A percentile compares a stretch with the other conserved stretches of the same genome.
phyloP scores from a whole-genome alignment of 2,888 invertebrate genomes.

The Ametastegia equiseti region DNA sequence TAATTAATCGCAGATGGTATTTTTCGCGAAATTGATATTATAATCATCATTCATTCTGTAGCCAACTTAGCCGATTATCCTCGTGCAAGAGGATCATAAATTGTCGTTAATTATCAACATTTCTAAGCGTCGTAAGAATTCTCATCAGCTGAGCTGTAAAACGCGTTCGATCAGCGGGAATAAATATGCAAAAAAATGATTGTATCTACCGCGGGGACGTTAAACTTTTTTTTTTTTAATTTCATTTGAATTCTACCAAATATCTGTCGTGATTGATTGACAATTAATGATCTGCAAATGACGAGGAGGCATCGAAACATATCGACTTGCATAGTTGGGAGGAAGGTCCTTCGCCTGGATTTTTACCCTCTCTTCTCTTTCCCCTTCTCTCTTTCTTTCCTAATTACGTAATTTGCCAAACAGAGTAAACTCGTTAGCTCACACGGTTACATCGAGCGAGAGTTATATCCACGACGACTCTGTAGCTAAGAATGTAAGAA shows the following conservation, averaged over 20 bases:
- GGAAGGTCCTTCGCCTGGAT: conserved; percentile 41
- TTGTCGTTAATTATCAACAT: not conserved
- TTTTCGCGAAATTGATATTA: too few relatives aligned
- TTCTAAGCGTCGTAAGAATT: not conserved
- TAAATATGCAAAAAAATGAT: not conserved
- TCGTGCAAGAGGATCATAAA: not conserved
- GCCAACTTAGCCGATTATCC: not conserved
- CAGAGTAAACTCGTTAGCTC: conserved; percentile 33
- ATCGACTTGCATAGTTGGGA: conserved; percentile 21
- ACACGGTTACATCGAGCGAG: not conserved
- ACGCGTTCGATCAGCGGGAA: too few relatives aligned
- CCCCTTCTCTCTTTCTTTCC: not conserved
- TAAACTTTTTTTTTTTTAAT: not conserved
- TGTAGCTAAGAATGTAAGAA: not conserved
- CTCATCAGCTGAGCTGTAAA: not conserved
- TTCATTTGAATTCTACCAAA: not conserved
- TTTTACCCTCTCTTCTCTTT: not conserved
- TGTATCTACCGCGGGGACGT: not conserved
- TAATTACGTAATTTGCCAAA: conserved; percentile 35
- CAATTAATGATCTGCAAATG: not conserved
- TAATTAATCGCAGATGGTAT: too few relatives aligned
- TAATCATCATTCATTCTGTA: too few relatives aligned
- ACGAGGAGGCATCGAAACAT: conserved; percentile 12
- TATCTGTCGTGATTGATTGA: not conserved
- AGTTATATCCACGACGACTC: not conserved